Base-by-base conservation (phyloP, 92 coral and sea anemone genomes). In the Epizoanthus illoricatus region DNA sequence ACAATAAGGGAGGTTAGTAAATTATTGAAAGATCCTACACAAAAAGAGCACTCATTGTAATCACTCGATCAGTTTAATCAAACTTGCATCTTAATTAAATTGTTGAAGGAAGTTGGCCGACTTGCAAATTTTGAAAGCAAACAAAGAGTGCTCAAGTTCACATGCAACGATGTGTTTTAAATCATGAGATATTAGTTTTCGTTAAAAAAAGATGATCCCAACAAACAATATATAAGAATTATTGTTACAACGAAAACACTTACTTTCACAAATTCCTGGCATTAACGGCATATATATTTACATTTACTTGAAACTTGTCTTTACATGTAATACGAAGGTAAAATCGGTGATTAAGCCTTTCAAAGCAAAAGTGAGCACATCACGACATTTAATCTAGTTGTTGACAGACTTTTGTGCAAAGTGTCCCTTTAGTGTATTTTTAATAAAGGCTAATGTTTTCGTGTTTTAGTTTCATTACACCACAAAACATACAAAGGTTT, bases 91-190 rank as follows among this genome's bases (percentile, higher is more conserved):
- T 78, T 78, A 78, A 78, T 78, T 78, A 45, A 62, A 45, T 47
- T 43, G 72, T 71, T 43, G 40, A 78, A 78, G 82, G 82, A 78
- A 63, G 71, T 78, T 43, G 71, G 28, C 60, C 12, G 72, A 78
- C 71, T 62, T 78, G 82, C 72, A 78, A 78, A 78, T 78, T 62
- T 78, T 12, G 60, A 45, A 78, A 78, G 69, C 82, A 78, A 78
- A 78, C 61, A 78, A 76, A 78, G 20, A 12, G 55, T 49, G 71
- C 60, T 23, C 13, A 7, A 63, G 5, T 11, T 13, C 56, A 11
- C 12, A 52, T 42, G 6, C 21, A 63, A 61, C 28, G 16, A 40
- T 63, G 13, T 52, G 60, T 76, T 62, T 33, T 11, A 42, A 10
- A 21, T 11, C 13, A 41, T 39, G 59, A 69, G 60, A 55, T 17